These are phyloP conservation scores for Callipepla californica DNA, from an alignment of 2,113 vertebrate genomes.

Conservation along the genomic window DNA sequence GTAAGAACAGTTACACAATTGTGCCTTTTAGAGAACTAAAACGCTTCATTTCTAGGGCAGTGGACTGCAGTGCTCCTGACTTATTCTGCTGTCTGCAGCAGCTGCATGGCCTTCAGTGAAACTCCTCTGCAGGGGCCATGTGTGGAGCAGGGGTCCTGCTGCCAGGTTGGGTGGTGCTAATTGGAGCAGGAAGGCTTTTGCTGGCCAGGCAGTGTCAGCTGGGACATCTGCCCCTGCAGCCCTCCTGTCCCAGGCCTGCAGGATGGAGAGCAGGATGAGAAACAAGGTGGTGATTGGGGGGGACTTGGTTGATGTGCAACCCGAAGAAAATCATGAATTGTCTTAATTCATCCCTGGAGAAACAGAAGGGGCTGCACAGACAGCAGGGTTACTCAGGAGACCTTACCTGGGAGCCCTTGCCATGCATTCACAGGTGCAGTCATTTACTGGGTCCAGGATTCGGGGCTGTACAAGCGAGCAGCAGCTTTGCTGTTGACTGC, in stretches of 20 bases:
- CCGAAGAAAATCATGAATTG: background rate
- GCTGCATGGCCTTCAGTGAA: accelerated
- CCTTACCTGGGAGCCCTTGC: background rate
- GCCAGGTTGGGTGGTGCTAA: accelerated
- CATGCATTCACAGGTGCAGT: background rate
- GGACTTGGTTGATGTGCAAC: background rate
- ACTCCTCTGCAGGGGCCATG: background rate
- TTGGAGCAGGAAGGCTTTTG: background rate
- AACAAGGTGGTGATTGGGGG: background rate
- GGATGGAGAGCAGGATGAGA: too few relatives aligned
- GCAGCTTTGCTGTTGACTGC: background rate
- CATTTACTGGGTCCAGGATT: accelerated
- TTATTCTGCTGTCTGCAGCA: accelerated
- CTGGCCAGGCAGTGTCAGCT: background rate
- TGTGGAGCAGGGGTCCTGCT: accelerated
- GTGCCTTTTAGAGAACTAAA: background rate
- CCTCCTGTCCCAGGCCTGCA: background rate
- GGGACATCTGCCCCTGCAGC: background rate
- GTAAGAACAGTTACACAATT: background rate
- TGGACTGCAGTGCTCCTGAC: background rate
- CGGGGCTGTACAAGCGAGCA: too few relatives aligned
- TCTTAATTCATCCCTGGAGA: background rate
- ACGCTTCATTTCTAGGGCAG: background rate
- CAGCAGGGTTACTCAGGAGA: background rate
- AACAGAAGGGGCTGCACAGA: background rate